phyloP scores from a whole-genome alignment of 2,113 vertebrate genomes.

The Gymnarchus niloticus region DNA sequence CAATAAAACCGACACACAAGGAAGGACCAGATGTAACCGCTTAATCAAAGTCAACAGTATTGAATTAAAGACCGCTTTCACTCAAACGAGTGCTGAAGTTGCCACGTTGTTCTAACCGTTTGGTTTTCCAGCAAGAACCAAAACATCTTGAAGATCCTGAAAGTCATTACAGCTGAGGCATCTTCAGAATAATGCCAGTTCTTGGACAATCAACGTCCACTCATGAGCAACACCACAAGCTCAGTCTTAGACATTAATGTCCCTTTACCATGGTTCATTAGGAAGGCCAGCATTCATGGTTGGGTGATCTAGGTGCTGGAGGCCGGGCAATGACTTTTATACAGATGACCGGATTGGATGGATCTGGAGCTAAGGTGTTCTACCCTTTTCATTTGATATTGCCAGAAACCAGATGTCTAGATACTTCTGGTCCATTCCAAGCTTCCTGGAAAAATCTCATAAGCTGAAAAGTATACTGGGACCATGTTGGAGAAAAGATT shows the following conservation, averaged over 20 bases:
- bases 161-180: not conserved
- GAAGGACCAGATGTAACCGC: not conserved
- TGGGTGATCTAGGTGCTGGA: not conserved
- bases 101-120: too few relatives aligned
- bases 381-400: not conserved
- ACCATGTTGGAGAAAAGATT: not conserved
- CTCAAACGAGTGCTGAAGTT: not conserved
- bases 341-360: not conserved
- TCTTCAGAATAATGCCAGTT: not conserved
- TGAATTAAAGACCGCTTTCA: not conserved
- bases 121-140: not conserved
- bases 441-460: not conserved
- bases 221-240: not conserved
- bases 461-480: not conserved
- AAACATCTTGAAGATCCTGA: not conserved
- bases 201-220: not conserved
- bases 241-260: not conserved
- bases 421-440: not conserved
- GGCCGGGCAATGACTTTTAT: not conserved
- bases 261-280: not conserved
- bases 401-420: not conserved
- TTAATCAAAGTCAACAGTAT: not conserved
- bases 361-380: not conserved
- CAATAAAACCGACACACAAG: constrained; percentile 24
- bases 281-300: not conserved